A percentile compares a stretch with the other conserved stretches of the same genome.
Evolutionary conservation across 2,888 invertebrate genomes (phyloP).

Genomic region (Aspidiotus destructor): DNA sequence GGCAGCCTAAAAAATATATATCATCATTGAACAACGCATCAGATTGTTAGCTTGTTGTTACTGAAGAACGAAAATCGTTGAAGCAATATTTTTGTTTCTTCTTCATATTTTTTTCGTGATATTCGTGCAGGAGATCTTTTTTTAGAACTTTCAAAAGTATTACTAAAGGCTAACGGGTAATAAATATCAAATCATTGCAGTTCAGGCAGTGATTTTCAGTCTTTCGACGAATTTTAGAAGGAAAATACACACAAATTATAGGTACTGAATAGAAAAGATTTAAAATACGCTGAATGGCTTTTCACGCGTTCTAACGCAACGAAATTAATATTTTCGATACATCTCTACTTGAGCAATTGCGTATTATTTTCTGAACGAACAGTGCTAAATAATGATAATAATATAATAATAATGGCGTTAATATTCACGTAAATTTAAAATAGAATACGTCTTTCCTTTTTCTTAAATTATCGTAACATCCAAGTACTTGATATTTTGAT

Average conservation of each 20-base stretch:
- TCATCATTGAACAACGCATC: too few species aligned
- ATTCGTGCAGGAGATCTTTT: too few species aligned
- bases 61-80: too few species aligned
- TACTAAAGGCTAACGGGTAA: too few species aligned
- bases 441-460: too few species aligned
- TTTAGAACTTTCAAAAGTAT: too few species aligned
- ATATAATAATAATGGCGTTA: too few species aligned
- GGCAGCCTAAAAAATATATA: too few species aligned
- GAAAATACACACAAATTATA: not conserved
- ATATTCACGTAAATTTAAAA: too few species aligned
- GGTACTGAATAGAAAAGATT: not conserved
- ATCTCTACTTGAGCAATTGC: not conserved
- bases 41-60: too few species aligned
- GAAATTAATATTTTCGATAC: conserved; percentile 1
- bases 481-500: not conserved
- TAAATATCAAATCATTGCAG: conserved; percentile 6
- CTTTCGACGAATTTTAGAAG: not conserved
- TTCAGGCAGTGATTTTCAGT: conserved; percentile 14
- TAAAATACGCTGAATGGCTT: not conserved
- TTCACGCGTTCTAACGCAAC: not conserved
- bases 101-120: too few species aligned
- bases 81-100: too few species aligned
- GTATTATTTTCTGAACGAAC: not conserved
- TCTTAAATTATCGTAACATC: not conserved
- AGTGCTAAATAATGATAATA: not conserved